Evolutionary conservation across 2,888 invertebrate species (phyloP).

Genomic region (Phoenoteleia sp.): DNA sequence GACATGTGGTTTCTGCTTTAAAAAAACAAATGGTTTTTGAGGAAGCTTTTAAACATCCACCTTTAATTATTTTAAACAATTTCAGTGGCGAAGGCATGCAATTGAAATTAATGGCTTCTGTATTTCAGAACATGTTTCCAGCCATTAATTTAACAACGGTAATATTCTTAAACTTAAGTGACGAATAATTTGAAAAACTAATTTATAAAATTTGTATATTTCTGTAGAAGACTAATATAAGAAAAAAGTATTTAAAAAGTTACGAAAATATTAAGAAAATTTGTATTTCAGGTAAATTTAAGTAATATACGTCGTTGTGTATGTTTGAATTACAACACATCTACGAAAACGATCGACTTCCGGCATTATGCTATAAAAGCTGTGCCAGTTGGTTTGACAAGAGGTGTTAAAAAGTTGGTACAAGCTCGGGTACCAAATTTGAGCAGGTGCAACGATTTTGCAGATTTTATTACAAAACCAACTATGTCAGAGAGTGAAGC

Average conservation of each 20-base stretch:
- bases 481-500: slow-evolving; percentile 95
- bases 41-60: slow-evolving; percentile 95
- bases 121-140: slow-evolving; percentile 99
- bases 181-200: no score
- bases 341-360: slow-evolving; percentile 95
- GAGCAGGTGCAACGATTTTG: slow-evolving; percentile 93
- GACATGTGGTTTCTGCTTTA: slow-evolving; percentile 94
- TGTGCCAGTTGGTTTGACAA: slow-evolving; percentile 96
- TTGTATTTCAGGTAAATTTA: slow-evolving; percentile 93
- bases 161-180: slow-evolving; percentile 75
- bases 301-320: slow-evolving; percentile 96
- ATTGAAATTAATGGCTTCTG: slow-evolving; percentile 96
- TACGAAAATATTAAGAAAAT: no score
- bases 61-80: slow-evolving; percentile 96
- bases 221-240: no score
- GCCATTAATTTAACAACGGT: slow-evolving; percentile 97
- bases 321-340: slow-evolving; percentile 95
- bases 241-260: no score
- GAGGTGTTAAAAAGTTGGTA: slow-evolving; percentile 96
- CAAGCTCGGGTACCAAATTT: slow-evolving; percentile 97
- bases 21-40: slow-evolving; percentile 95
- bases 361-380: slow-evolving; percentile 98
- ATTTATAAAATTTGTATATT: no score
- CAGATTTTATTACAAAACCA: slow-evolving; percentile 95
- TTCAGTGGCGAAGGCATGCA: slow-evolving; percentile 97